These are phyloP conservation scores for Caenorhabditis sulstoni DNA, from an alignment of 2,888 invertebrate species.

Conservation along the genomic window DNA sequence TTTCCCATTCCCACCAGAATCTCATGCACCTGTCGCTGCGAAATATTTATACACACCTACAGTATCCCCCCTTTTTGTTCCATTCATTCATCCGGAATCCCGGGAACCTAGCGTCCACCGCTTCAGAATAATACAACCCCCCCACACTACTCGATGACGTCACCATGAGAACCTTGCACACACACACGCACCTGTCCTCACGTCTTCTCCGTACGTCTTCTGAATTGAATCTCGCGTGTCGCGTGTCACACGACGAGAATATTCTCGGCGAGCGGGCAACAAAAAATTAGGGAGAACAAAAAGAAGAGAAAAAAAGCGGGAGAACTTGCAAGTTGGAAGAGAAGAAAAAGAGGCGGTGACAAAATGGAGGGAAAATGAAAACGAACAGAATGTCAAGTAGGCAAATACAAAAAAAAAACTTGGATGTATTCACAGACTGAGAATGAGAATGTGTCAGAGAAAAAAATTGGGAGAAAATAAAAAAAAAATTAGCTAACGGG, in stretches of 20 bases:
- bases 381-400: slow-evolving; percentile 25
- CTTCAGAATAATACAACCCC: neutral
- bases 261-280: too few species aligned
- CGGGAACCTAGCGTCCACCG: neutral
- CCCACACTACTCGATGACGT: neutral
- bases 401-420: slow-evolving; percentile 12
- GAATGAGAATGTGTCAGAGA: too few species aligned
- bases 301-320: too few species aligned
- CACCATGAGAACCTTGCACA: slow-evolving; percentile 12
- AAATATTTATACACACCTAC: too few species aligned
- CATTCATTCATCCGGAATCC: neutral
- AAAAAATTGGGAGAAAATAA: too few species aligned
- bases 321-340: neutral
- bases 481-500: too few species aligned
- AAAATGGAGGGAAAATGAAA: neutral
- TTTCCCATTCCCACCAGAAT: too few species aligned
- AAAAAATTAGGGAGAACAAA: too few species aligned
- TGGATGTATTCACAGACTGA: neutral
- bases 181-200: neutral
- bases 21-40: too few species aligned
- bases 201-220: neutral
- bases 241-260: too few species aligned
- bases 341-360: slow-evolving; percentile 1
- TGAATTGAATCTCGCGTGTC: neutral
- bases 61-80: too few species aligned